Evolutionary conservation across 1,140 invertebrate species (phyloP), one percentile per base, ranked within the genome.

Genomic region (Caerostris darwini): DNA sequence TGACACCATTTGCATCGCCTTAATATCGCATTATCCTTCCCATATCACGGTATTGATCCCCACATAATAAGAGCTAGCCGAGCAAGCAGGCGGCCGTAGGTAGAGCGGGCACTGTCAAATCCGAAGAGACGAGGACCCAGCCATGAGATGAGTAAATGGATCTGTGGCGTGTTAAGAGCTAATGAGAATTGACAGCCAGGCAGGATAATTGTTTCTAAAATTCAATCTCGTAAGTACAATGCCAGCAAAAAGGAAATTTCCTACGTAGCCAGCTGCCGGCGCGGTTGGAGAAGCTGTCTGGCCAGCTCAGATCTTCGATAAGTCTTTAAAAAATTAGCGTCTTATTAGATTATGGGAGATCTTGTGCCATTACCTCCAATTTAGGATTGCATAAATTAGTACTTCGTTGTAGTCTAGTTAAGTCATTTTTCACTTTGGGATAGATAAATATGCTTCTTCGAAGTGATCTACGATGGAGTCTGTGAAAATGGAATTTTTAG

Each of bases 141-240:
- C 10, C 14, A 58, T 57, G 83, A 12, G 56, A 85, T 85, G 83
- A 59, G 83, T 85, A 85, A 85, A 85, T 85, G 83, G 56, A 14
- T 85, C 57, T 85, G 83, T 85, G 83, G 83, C 83, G 83, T 85
- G 83, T 85, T 85, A 58, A 34, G 83, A 59, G 56, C 56, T 85
- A 85, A 85, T 85, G 83, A 85, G 83, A 85, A 85, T 85, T 85
- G 83, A 85, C 83, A 85, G 57, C 83, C n/a, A 58, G 83, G 17
- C 83, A 58, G 83, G 56, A 85, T 85, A 85, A 85, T 85, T 85
- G 56, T 85, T 57, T 57, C 83, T 56, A 59, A 85, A 85, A 85
- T 85, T 85, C 83, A 85, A 85, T 85, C 83, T 85, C 14, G 17
- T 85, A 85, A 85, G 83, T 85, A 85, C 56, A 8, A 54, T 58